A percentile compares a stretch with the other conserved stretches of the same genome.
phyloP scores from a whole-genome alignment of 2,888 invertebrate species.

The Lagria hirta region DNA sequence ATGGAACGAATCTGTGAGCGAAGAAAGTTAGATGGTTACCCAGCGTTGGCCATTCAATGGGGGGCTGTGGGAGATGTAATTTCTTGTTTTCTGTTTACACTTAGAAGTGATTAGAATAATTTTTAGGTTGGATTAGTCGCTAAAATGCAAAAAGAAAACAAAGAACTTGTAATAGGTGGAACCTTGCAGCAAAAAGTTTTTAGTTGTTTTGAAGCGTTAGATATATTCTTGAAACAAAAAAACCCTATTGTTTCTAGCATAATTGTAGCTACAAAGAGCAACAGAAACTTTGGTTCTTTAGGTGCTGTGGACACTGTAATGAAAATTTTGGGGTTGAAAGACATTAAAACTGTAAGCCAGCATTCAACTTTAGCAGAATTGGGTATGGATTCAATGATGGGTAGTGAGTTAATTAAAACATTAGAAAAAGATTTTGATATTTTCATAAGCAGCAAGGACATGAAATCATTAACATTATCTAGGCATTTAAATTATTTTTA shows the following conservation, averaged over 20 bases:
- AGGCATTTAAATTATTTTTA: slow-evolving; percentile 57
- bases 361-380: slow-evolving; percentile 81
- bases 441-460: slow-evolving; percentile 81
- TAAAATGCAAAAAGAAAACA: slow-evolving; percentile 57
- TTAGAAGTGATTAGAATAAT: not conserved
- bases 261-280: slow-evolving; percentile 82
- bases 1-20: slow-evolving; percentile 87
- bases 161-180: slow-evolving; percentile 57
- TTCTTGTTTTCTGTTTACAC: too few species aligned
- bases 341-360: slow-evolving; percentile 69
- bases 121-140: slow-evolving; percentile 64
- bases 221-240: slow-evolving; percentile 69
- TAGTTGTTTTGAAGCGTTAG: slow-evolving; percentile 64
- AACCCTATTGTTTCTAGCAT: slow-evolving; percentile 74
- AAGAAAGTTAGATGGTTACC: slow-evolving; percentile 68
- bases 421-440: slow-evolving; percentile 88
- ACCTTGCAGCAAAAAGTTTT: slow-evolving; percentile 69
- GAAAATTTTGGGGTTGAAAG: slow-evolving; percentile 51
- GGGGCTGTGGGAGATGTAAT: slow-evolving; percentile 87
- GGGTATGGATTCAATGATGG: slow-evolving; percentile 97
- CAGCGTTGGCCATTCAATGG: slow-evolving; percentile 88
- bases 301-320: slow-evolving; percentile 71
- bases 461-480: slow-evolving; percentile 77
- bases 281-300: slow-evolving; percentile 61
- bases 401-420: slow-evolving; percentile 92